phyloP scores from a whole-genome alignment of 2,888 invertebrate species.

The Caenorhabditis doughertyi region DNA sequence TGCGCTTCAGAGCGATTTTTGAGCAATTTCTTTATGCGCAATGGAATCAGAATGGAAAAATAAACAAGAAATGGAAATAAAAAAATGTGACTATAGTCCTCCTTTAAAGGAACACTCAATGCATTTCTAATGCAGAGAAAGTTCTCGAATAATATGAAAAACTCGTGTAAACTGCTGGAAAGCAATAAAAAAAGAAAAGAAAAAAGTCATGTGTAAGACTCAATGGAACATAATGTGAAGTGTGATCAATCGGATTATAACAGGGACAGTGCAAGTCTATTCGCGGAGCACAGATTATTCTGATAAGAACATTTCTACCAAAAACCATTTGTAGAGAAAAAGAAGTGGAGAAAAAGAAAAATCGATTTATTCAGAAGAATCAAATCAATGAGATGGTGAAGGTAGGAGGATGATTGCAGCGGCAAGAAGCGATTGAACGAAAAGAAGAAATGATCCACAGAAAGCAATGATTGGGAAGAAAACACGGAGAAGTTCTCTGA shows the following conservation, averaged over 20 bases:
- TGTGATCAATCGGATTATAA: slow-evolving; percentile 55
- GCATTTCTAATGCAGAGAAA: too few relatives aligned
- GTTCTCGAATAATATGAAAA: background rate
- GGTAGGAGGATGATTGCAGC: background rate
- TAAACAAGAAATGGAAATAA: too few relatives aligned
- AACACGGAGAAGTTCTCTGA: slow-evolving; percentile 30
- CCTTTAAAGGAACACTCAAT: too few relatives aligned
- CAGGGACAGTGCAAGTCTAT: background rate
- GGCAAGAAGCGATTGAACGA: slow-evolving; percentile 26
- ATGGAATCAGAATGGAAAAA: too few relatives aligned
- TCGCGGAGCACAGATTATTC: slow-evolving; percentile 33
- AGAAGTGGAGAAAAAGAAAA: background rate
- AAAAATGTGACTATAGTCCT: too few relatives aligned
- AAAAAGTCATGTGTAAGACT: background rate
- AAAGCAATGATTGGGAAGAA: slow-evolving; percentile 32
- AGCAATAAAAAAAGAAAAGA: too few relatives aligned
- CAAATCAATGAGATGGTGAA: background rate
- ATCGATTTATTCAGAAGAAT: background rate
- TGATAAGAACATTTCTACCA: slow-evolving; percentile 19
- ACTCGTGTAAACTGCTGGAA: too few relatives aligned
- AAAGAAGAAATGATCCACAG: slow-evolving; percentile 9
- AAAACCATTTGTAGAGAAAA: background rate
- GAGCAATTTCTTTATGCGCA: too few relatives aligned
- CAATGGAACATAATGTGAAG: slow-evolving; percentile 49
- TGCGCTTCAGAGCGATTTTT: too few relatives aligned